Conservation (phyloP, 2,113 vertebrate genomes). For the Sylvietta virens region DNA sequence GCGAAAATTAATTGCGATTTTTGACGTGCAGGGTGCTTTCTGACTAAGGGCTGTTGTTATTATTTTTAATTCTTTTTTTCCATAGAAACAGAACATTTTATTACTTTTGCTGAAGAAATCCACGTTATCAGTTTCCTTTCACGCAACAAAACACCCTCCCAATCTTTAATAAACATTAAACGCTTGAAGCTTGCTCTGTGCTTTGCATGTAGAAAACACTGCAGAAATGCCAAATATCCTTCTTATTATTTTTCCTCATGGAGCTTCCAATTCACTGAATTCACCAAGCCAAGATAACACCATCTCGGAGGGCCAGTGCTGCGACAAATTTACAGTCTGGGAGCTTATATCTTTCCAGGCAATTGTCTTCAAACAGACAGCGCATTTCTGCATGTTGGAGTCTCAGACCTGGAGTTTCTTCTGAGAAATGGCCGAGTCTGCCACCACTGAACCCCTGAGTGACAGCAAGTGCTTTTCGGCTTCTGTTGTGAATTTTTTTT, state of each 20-base stretch:
- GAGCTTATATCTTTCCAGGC: slow-evolving; percentile 48
- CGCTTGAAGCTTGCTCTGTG: neutral
- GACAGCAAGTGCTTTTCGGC: slow-evolving; percentile 65
- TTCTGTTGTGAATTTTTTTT: slow-evolving; percentile 57
- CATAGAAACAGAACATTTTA: slow-evolving; percentile 28
- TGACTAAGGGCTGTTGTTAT: neutral
- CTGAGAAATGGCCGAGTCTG: slow-evolving; percentile 32
- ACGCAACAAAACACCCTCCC: neutral
- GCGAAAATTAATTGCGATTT: slow-evolving; percentile 35
- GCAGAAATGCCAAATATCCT: slow-evolving; percentile 8
- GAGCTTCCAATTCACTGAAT: slow-evolving; percentile 55
- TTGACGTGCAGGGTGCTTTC: neutral
- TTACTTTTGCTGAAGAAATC: slow-evolving; percentile 33
- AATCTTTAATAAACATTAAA: slow-evolving; percentile 35
- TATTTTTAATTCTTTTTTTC: neutral
- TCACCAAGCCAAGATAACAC: slow-evolving; percentile 21
- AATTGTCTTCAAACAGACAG: slow-evolving; percentile 65
- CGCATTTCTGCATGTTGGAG: slow-evolving; percentile 17
- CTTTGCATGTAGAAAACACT: slow-evolving; percentile 10
- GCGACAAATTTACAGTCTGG: slow-evolving; percentile 18
- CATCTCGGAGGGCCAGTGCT: neutral
- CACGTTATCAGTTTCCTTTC: slow-evolving; percentile 40
- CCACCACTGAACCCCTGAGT: slow-evolving; percentile 44
- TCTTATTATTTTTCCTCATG: neutral
- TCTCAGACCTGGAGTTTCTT: slow-evolving; percentile 42